A percentile compares a stretch with the other conserved stretches of the same genome.
Evolutionary conservation across 2,113 vertebrate genomes (phyloP).

Genomic region (Periophthalmodon schlosseri): DNA sequence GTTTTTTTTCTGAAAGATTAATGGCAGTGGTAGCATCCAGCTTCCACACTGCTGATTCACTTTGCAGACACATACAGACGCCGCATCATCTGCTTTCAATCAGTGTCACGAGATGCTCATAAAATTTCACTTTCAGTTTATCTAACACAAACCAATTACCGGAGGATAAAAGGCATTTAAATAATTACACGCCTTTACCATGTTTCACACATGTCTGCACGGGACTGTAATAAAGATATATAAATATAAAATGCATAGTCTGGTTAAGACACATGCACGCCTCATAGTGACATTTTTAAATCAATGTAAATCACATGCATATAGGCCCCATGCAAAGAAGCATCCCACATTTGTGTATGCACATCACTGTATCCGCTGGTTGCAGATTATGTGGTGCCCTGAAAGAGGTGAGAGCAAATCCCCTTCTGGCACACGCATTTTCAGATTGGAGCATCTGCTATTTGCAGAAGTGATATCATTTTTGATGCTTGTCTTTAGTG

Average conservation of each 20-base stretch:
- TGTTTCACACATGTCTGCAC: not conserved
- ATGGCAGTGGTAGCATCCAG: conserved; percentile 8
- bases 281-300: not conserved
- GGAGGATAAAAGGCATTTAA: not conserved
- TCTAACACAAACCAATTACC: conserved; percentile 1
- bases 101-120: conserved; percentile 17
- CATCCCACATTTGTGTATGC: conserved; percentile 1
- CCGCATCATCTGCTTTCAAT: conserved; percentile 37
- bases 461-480: not conserved
- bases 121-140: conserved; percentile 9
- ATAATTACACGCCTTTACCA: not conserved
- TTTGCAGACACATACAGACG: conserved; percentile 8
- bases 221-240: not conserved
- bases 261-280: not conserved
- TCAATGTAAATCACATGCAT: not conserved
- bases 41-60: conserved; percentile 30
- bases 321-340: not conserved
- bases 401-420: conserved; percentile 49
- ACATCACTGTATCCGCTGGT: conserved; percentile 7
- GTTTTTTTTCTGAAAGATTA: conserved; percentile 40
- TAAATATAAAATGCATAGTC: not conserved
- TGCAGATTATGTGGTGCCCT: conserved; percentile 35
- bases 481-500: not conserved
- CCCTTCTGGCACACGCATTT: conserved; percentile 22
- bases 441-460: conserved; percentile 29